Evolutionary conservation across 2,888 invertebrate species (phyloP).

Genomic region (Lagria hirta): DNA sequence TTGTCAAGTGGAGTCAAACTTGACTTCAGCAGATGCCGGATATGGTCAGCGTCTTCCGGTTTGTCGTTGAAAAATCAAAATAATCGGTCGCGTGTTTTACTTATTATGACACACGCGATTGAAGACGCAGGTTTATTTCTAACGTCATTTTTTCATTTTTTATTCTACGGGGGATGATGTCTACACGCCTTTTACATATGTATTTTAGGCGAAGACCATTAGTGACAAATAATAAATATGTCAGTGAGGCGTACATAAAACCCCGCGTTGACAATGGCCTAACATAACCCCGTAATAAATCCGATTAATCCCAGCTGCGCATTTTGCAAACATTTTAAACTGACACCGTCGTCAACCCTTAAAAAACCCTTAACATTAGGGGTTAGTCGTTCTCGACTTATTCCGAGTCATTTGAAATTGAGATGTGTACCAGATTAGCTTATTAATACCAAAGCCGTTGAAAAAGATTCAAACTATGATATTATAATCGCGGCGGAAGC

Average conservation of each 20-base stretch:
- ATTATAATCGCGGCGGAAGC: constrained; percentile 12
- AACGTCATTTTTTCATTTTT: too few relatives aligned
- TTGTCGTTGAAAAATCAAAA: constrained; percentile 33
- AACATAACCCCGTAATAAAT: constrained; percentile 49
- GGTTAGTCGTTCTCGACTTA: constrained; percentile 32
- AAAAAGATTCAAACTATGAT: constrained; percentile 9
- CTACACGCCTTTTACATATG: constrained; percentile 50
- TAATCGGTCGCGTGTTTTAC: constrained; percentile 34
- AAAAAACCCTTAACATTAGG: constrained; percentile 14
- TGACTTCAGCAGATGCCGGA: constrained; percentile 38
- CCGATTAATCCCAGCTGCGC: constrained; percentile 55
- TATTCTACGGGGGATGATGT: too few relatives aligned
- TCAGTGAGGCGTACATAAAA: constrained; percentile 40
- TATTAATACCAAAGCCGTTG: constrained; percentile 10
- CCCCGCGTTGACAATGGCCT: constrained; percentile 40
- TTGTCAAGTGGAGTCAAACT: constrained; percentile 34
- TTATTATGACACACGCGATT: constrained; percentile 9
- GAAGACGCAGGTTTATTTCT: constrained; percentile 7
- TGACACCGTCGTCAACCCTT: constrained; percentile 41
- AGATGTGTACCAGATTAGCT: constrained; percentile 43
- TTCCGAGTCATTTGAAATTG: constrained; percentile 47
- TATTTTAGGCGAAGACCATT: constrained; percentile 43
- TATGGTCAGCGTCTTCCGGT: constrained; percentile 48
- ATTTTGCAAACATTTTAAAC: constrained; percentile 51
- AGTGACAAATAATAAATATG: constrained; percentile 44